Evolutionary conservation across 2,888 invertebrate genomes (phyloP), one percentile per base, ranked within the genome.

Genomic region (Zhuqinia jingwanae): DNA sequence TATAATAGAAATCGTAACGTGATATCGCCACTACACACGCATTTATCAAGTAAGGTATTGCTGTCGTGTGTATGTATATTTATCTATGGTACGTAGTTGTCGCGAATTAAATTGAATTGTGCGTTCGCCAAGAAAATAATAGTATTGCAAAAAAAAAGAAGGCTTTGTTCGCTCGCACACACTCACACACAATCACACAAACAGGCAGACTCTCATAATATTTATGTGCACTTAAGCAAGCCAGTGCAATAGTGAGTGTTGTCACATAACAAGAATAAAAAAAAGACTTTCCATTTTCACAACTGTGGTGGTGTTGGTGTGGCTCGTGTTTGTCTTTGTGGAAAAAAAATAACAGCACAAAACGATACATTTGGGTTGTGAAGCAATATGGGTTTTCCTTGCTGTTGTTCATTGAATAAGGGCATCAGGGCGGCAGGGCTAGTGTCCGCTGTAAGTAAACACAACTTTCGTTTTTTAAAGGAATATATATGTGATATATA

Each of bases 391-490:
- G 88, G 78, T 20, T 88, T 88, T 75, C 88, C 88, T 1, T 88
- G 88, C 30, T 88, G 88, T 56, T 85, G 84, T 60, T 85, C 85
- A 10, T 42, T 88, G 10, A 68, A 50, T 20, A 73, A 58, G n/a
- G 87, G 89, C 22, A 88, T 88, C n/a, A 58, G 89, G 17, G 78
- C 82, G 2, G 84, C 89, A 22, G 89, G 88, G 13, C 25, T 89
- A 2, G 30, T 89, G 6, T 89, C 89, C 25, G 65, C 89, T 25
- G 89, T 90, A 89, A 90, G 89, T 88, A 36, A 36, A 36, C 8
- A 36, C 11, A 15, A 30, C 36, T 56, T 53, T 56, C 53, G 1
- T 36, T 36, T 30, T 50, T 13, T n/a, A n/a, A n/a, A n/a, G n/a
- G n/a, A n/a, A n/a, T n/a, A n/a, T n/a, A n/a, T n/a, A n/a, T n/a